Evolutionary conservation across 2,797 vertebrate genomes (phyloP), one percentile per base, ranked within the genome.

Genomic region (Tapera naevia): DNA sequence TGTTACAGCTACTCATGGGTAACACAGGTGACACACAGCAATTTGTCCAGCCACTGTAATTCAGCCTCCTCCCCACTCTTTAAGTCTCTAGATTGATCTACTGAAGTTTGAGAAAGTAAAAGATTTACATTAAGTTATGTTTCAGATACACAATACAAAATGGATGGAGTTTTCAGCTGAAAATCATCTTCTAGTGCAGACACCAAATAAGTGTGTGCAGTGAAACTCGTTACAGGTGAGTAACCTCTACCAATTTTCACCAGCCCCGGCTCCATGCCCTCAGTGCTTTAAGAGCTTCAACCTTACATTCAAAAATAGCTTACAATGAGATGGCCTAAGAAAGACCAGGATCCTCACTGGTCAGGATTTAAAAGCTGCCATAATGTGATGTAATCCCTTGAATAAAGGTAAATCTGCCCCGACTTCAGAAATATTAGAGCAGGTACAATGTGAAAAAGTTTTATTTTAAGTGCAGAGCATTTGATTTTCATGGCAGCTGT

Each of bases 161-260:
- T 4, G 7, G 35, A 6, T 48, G 19, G 8, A 13, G 17, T 74
- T 86, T 81, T 66, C 45, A 91, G 51, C 24, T 82, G 48, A 43
- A 80, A 91, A 43, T 21, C 16, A 18, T 33, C n/a, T 69, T 56
- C 53, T 41, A 16, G 14, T 7, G 3, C 35, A 17, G 23, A 53
- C 56, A 91, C 27, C 1, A 39, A 57, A 2, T 7, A 60, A 70
- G 17, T 35, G 27, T 45, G 54, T 17, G 46, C 22, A 71, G 41
- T 24, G 43, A 57, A 80, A 37, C 22, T 28, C 0, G 0, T 35
- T 35, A 25, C 7, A 58, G 23, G 12, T 53, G 10, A 56, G 43
- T 27, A 54, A 43, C 9, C 11, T 53, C 28, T 45, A 56, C 22
- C 21, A 21, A 78, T 27, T 61, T 61, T 66, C 28, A 56, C 8